These are phyloP conservation scores for Platyrinchus mystaceus DNA, from an alignment of 2,797 vertebrate genomes.

Conservation along the genomic window DNA sequence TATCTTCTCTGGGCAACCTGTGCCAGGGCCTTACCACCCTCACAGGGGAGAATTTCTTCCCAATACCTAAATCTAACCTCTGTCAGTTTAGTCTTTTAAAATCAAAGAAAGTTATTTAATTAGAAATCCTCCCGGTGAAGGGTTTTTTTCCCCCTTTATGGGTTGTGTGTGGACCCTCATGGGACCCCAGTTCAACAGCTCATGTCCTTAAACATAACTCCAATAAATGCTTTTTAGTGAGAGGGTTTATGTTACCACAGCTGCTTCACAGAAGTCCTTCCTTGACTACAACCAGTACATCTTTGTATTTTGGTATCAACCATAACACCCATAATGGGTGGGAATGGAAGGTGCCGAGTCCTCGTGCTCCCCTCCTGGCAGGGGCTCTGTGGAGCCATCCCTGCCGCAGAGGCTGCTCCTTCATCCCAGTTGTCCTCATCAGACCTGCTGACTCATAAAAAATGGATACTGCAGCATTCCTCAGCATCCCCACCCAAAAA, in stretches of 20 bases:
- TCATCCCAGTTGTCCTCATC: background rate
- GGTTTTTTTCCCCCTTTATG: background rate
- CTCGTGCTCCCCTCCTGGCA: background rate
- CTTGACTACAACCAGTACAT: background rate
- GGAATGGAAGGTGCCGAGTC: background rate
- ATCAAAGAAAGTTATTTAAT: background rate
- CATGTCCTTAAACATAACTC: background rate
- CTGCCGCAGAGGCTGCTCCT: background rate
- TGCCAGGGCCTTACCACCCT: background rate
- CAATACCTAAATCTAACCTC: background rate
- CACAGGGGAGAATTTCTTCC: rapidly evolving
- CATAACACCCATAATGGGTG: rapidly evolving
- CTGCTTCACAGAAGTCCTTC: background rate
- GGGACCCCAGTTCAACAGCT: background rate
- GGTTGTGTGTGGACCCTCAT: rapidly evolving
- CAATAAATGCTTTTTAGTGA: background rate
- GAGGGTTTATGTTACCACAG: background rate
- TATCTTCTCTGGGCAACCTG: background rate
- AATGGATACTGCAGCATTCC: background rate
- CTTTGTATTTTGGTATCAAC: rapidly evolving
- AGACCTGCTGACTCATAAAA: background rate
- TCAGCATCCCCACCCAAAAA: background rate
- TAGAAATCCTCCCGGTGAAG: background rate
- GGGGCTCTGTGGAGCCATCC: background rate
- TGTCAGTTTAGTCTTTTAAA: background rate